Evolutionary conservation across 2,888 invertebrate species (phyloP).

Genomic region (Ormia ochracea): DNA sequence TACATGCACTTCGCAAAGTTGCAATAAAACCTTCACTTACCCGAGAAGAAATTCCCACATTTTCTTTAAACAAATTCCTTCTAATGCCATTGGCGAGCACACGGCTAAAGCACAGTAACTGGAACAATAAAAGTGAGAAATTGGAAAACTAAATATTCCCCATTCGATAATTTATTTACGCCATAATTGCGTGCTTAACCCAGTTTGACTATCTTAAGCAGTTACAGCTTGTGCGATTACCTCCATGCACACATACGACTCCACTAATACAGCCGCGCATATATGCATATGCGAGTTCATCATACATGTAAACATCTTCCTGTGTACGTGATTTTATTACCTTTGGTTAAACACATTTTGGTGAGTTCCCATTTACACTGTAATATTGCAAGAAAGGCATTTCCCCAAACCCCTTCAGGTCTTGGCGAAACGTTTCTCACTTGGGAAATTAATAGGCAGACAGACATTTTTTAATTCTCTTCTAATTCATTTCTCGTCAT

Average conservation of each 20-base stretch:
- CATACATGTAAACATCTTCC: no score
- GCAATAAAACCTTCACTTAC: not conserved
- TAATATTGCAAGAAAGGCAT: no score
- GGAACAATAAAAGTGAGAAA: not conserved
- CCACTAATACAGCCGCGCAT: no score
- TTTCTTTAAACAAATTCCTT: not conserved
- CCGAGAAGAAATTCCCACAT: constrained; percentile 5
- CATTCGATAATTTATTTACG: not conserved
- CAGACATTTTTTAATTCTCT: no score
- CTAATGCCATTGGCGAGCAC: not conserved
- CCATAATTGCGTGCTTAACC: constrained; percentile 38
- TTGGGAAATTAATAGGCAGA: no score
- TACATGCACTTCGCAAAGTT: not conserved
- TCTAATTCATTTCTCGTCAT: no score
- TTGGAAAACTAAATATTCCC: not conserved
- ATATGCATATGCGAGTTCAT: no score
- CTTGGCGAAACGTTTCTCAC: no score
- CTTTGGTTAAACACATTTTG: no score
- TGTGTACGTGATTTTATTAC: no score
- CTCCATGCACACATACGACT: not conserved
- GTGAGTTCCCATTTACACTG: no score
- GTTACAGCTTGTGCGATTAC: not conserved
- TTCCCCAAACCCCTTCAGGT: no score
- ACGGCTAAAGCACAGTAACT: not conserved
- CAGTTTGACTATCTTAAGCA: not conserved